These are phyloP conservation scores for Notospermus geniculatus DNA, from an alignment of 1,140 invertebrate genomes.

Conservation along the genomic window DNA sequence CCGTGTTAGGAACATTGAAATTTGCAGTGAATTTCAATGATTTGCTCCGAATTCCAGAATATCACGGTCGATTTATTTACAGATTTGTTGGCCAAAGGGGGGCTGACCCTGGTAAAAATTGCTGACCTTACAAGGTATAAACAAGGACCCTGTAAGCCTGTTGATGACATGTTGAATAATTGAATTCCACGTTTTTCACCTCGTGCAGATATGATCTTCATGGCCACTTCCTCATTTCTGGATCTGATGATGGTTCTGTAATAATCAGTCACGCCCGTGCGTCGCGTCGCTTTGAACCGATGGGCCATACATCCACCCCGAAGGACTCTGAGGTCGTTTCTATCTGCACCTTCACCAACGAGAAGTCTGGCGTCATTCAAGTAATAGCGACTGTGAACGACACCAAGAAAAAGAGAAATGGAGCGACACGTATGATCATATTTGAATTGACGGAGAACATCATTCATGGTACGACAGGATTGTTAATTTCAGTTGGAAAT, in stretches of 20 bases:
- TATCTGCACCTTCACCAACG: conserved; percentile 28
- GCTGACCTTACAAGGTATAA: too few species aligned
- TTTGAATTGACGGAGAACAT: conserved; percentile 37
- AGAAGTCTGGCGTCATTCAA: conserved; percentile 18
- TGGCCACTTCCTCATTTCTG: conserved; percentile 38
- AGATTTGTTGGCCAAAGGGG: too few species aligned
- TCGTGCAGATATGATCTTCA: conserved; percentile 35
- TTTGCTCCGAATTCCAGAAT: too few species aligned
- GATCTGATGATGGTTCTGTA: conserved; percentile 42
- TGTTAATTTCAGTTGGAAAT: not conserved
- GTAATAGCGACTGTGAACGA: conserved; percentile 35
- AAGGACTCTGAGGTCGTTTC: conserved; percentile 28
- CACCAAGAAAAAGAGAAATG: conserved; percentile 32
- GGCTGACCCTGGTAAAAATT: too few species aligned
- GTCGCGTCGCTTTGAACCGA: conserved; percentile 31
- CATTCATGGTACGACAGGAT: conserved; percentile 30
- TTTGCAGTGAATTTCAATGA: too few species aligned
- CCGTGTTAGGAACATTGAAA: too few species aligned
- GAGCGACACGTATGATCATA: conserved; percentile 33
- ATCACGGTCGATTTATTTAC: too few species aligned
- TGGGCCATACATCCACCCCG: conserved; percentile 28
- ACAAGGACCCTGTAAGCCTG: too few species aligned
- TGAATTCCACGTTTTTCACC: conserved; percentile 5
- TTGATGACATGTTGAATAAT: too few species aligned
- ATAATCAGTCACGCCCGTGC: conserved; percentile 41